Evolutionary conservation across 1,140 invertebrate genomes (phyloP), one percentile per base, ranked within the genome.

Genomic region (Apis mellifera): DNA sequence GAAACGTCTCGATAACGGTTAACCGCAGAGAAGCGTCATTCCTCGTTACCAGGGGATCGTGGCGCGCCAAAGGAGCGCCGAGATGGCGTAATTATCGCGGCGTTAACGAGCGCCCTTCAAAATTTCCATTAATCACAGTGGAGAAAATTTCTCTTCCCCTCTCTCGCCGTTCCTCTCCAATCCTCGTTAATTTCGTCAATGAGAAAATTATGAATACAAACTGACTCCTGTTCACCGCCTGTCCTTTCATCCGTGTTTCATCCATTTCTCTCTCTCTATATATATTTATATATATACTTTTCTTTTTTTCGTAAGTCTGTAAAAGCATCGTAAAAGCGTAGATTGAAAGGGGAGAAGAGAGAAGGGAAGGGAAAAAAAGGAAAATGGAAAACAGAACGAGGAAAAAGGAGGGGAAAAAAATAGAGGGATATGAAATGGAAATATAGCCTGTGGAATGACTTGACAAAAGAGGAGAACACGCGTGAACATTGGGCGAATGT

Each of bases 71-170:
- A 82, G 74, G 65, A 59, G 26, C 26, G 26, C 72, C 60, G n/a
- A 17, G 71, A 5, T 23, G 72, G 57, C 77, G 66, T 82, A 82
- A 82, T 82, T 82, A 78, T 74, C 78, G 65, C 78, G 74, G 74
- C 32, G 32, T 32, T 64, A 26, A 71, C 62, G 71, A 57, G 59
- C 21, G 57, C 50, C 65, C 66, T 70, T 78, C 65, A 71, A 78
- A 78, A 78, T 69, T 68, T 55, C 68, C 73, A n/a, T 82, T 82
- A 76, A 76, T 76, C 73, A 76, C 62, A 32, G n/a, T 13, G 9
- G 42, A 50, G 54, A 23, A 82, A 82, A 68, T 21, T 57, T 26
- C 13, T 17, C 32, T 15, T 48, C 52, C 23, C 3, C 55, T n/a
- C n/a, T n/a, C n/a, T n/a, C n/a, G n/a, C n/a, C n/a, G n/a, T n/a